These are phyloP conservation scores for Temnopleurus reevesii DNA, from an alignment of 53 echinoderm and acorn worm species.

Conservation along the genomic window DNA sequence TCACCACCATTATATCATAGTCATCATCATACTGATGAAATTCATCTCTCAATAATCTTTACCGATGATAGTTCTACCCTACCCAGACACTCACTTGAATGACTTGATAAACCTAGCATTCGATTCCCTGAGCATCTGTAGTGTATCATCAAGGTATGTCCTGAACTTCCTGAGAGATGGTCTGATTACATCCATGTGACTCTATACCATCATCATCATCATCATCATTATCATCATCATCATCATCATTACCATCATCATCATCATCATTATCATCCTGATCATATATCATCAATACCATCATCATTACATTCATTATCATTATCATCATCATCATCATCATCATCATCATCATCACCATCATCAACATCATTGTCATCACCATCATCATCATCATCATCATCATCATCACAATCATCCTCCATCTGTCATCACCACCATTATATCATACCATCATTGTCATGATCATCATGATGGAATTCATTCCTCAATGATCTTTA, in stretches of 20 bases:
- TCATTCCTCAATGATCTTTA: too few species aligned
- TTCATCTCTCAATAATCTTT: too few species aligned
- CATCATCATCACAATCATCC: too few species aligned
- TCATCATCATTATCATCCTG: neutral
- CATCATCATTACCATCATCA: neutral
- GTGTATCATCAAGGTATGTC: constrained; percentile 90
- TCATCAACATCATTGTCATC: neutral
- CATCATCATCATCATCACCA: neutral
- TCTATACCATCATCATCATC: constrained; percentile 62
- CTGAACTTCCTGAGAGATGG: constrained; percentile 88
- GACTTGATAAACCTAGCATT: constrained; percentile 98
- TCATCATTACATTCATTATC: too few species aligned
- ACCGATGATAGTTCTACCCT: too few species aligned
- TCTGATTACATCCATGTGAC: constrained; percentile 87
- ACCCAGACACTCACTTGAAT: constrained; percentile 98
- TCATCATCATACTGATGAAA: too few species aligned
- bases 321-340: neutral
- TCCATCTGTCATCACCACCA: too few species aligned
- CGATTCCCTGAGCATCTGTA: constrained; percentile 95
- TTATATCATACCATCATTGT: too few species aligned
- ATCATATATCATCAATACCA: neutral
- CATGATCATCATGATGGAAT: too few species aligned
- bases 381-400: neutral
- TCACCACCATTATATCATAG: too few species aligned
- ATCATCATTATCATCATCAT: constrained; percentile 7